phyloP scores from a whole-genome alignment of 2,113 vertebrate species.

The Sceloporus tristichus region DNA sequence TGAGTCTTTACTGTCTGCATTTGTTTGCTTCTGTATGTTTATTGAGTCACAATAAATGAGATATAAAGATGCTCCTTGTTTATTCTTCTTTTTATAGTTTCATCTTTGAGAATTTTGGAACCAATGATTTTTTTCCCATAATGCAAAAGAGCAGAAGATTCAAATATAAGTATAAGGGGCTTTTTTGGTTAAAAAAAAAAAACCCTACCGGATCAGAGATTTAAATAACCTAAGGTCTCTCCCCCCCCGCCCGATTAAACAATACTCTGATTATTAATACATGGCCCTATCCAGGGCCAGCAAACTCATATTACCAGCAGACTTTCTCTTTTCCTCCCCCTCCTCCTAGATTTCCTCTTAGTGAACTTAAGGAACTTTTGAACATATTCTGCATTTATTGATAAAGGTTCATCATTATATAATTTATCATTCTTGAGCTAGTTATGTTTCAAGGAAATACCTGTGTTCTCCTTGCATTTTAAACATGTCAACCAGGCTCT shows the following conservation, averaged over 20 bases:
- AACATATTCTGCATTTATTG: not conserved
- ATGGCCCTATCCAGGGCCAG: not conserved
- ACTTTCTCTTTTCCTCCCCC: not conserved
- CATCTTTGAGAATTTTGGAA: not conserved
- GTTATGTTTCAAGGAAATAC: not conserved
- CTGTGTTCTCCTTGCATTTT: not conserved
- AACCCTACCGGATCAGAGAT: not conserved
- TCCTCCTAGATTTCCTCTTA: not conserved
- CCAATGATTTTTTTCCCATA: not conserved
- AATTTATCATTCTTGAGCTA: not conserved
- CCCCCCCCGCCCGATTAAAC: not conserved
- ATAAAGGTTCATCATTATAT: not conserved
- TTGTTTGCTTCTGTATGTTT: not conserved
- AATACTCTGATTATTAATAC: not conserved
- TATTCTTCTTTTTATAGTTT: not conserved
- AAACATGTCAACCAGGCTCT: constrained; percentile 5
- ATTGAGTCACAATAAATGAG: not conserved
- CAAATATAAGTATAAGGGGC: not conserved
- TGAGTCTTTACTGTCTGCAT: not conserved
- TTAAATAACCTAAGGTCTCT: not conserved
- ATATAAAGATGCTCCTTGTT: not conserved
- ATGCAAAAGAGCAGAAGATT: not conserved
- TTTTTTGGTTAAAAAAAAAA: too few species aligned
- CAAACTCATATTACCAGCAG: not conserved
- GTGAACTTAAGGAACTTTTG: not conserved